Evolutionary conservation across 2,113 vertebrate species (phyloP).

Genomic region (Sinocyclocheilus anophthalmus): DNA sequence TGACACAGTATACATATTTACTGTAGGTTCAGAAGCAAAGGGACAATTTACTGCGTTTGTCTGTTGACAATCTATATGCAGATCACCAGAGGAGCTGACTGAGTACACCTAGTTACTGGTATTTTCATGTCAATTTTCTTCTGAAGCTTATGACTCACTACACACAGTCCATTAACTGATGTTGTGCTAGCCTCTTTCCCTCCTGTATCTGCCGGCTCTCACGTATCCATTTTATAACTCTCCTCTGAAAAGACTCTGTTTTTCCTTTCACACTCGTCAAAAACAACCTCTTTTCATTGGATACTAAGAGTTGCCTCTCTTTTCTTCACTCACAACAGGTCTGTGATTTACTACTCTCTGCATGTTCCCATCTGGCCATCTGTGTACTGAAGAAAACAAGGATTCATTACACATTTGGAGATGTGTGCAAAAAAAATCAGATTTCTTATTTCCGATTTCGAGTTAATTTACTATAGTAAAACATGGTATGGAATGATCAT

Average conservation of each 20-base stretch:
- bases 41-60: neutral
- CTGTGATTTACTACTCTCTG: constrained; percentile 14
- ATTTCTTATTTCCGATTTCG: too few species aligned
- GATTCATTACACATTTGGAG: constrained; percentile 37
- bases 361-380: neutral
- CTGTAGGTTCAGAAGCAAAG: neutral
- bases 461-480: neutral
- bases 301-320: constrained; percentile 11
- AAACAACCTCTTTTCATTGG: constrained; percentile 16
- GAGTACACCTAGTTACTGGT: neutral
- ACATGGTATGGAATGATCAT: neutral
- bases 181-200: constrained; percentile 20
- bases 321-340: constrained; percentile 28
- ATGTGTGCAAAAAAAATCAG: neutral
- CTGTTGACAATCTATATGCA: constrained; percentile 1
- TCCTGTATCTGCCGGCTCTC: constrained; percentile 2
- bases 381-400: neutral
- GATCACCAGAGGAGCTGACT: neutral
- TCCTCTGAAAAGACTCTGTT: constrained; percentile 33
- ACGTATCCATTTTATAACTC: constrained; percentile 36
- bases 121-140: constrained; percentile 42
- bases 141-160: constrained; percentile 22
- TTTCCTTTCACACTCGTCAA: constrained; percentile 14
- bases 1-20: constrained; percentile 4
- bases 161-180: constrained; percentile 20